Percentiles rank a stretch among this genome's conserved stretches.
phyloP scores from a whole-genome alignment of 2,888 invertebrate genomes.

The Andricus curvator region DNA sequence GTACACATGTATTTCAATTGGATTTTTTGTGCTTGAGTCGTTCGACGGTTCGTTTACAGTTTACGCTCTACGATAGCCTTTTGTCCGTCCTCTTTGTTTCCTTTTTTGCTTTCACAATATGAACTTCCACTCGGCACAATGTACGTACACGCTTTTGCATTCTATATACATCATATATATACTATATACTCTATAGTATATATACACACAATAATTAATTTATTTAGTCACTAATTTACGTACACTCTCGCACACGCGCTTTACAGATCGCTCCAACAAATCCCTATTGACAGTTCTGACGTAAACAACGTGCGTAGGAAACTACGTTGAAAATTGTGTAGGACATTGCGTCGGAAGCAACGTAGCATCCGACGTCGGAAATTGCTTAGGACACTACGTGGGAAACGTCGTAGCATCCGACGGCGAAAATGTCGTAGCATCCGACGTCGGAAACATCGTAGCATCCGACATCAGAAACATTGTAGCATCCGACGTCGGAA shows the following conservation, averaged over 20 bases:
- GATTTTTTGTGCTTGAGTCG: conserved; percentile 26
- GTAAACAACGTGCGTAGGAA: no score
- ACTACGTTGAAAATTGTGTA: no score
- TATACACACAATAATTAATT: conserved; percentile 33
- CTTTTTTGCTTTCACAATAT: neutral
- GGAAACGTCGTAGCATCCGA: no score
- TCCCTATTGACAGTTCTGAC: no score
- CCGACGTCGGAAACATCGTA: no score
- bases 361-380: no score
- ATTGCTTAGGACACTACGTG: no score
- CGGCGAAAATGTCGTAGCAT: no score
- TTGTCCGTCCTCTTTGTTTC: neutral
- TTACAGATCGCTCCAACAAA: conserved; percentile 9
- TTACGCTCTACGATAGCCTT: conserved; percentile 16
- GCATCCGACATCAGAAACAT: no score
- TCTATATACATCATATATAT: conserved; percentile 34
- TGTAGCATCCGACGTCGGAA: no score
- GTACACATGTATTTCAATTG: conserved; percentile 4
- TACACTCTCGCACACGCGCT: conserved; percentile 26
- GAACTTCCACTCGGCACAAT: conserved; percentile 39
- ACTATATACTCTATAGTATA: conserved; percentile 34
- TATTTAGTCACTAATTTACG: conserved; percentile 29
- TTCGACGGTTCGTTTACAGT: conserved; percentile 13
- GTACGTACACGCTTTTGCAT: conserved; percentile 37
- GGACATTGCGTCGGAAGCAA: no score